Evolutionary conservation across 2,797 vertebrate species (phyloP).

Genomic region (Arrhamphus sclerolepis): DNA sequence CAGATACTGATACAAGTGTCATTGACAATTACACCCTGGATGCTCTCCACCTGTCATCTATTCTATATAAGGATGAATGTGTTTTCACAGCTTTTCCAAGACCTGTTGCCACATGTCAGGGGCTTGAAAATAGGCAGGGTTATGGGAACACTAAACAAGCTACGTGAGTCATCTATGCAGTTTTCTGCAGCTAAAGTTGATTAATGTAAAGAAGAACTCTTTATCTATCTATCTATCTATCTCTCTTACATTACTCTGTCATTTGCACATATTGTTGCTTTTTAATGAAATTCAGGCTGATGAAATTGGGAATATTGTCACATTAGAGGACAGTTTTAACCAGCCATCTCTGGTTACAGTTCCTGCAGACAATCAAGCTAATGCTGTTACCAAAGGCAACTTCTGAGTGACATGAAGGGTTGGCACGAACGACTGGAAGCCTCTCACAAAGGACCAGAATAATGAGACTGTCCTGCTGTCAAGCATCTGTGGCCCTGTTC

Average conservation of each 20-base stretch:
- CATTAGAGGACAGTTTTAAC: constrained; percentile 20
- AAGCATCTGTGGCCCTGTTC: constrained; percentile 69
- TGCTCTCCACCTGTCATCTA: constrained; percentile 7
- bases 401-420: constrained; percentile 63
- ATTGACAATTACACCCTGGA: constrained; percentile 35
- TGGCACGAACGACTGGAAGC: constrained; percentile 51
- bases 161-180: no score
- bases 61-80: constrained; percentile 17
- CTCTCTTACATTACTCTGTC: no score
- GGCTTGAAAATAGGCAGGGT: neutral
- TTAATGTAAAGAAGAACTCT: no score
- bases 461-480: constrained; percentile 70
- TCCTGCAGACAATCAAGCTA: constrained; percentile 43
- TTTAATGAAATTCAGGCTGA: neutral
- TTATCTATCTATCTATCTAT: no score
- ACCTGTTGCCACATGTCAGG: constrained; percentile 33
- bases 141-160: neutral
- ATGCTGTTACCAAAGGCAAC: constrained; percentile 41
- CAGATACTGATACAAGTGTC: constrained; percentile 49
- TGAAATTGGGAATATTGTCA: neutral
- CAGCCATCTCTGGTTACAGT: constrained; percentile 25
- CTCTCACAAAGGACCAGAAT: constrained; percentile 53
- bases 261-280: no score
- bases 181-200: no score
- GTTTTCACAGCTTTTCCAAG: constrained; percentile 41